Conservation (phyloP, 2,888 invertebrate genomes). For the Parnassius mnemosyne region DNA sequence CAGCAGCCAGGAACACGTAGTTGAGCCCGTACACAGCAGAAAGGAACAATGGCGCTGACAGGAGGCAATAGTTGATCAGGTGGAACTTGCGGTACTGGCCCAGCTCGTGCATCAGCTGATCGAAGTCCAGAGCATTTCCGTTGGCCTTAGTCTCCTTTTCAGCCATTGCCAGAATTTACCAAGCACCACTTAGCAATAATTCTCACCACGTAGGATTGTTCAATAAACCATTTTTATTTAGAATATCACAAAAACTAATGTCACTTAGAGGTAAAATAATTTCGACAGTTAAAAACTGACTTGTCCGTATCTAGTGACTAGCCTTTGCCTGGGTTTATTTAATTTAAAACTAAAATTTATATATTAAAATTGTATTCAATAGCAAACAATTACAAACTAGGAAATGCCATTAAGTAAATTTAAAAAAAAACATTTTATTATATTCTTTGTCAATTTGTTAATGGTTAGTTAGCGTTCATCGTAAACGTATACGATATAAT, state of each 20-base stretch:
- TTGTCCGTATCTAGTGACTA: too few species aligned
- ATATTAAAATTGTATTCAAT: too few species aligned
- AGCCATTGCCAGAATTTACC: slow-evolving; percentile 25
- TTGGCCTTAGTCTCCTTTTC: slow-evolving; percentile 13
- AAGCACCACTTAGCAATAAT: slow-evolving; percentile 2
- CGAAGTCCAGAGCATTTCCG: slow-evolving; percentile 48
- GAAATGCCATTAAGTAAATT: neutral
- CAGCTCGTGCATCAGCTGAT: slow-evolving; percentile 63
- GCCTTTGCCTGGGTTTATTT: too few species aligned
- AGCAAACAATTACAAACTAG: too few species aligned
- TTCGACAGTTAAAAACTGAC: too few species aligned
- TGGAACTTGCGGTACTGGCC: slow-evolving; percentile 65
- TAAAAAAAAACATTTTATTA: neutral
- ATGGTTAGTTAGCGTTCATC: neutral
- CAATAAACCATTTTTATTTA: too few species aligned
- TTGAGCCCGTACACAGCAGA: slow-evolving; percentile 58
- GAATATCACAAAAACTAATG: too few species aligned
- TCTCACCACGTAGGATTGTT: neutral
- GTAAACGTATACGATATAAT: neutral
- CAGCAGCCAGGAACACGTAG: slow-evolving; percentile 66
- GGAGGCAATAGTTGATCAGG: slow-evolving; percentile 51
- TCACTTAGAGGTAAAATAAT: too few species aligned
- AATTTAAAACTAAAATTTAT: too few species aligned
- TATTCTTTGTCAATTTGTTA: neutral
- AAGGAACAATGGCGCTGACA: slow-evolving; percentile 46